phyloP scores from a whole-genome alignment of 2,888 invertebrate genomes.

The Ischnus inquisitorius region DNA sequence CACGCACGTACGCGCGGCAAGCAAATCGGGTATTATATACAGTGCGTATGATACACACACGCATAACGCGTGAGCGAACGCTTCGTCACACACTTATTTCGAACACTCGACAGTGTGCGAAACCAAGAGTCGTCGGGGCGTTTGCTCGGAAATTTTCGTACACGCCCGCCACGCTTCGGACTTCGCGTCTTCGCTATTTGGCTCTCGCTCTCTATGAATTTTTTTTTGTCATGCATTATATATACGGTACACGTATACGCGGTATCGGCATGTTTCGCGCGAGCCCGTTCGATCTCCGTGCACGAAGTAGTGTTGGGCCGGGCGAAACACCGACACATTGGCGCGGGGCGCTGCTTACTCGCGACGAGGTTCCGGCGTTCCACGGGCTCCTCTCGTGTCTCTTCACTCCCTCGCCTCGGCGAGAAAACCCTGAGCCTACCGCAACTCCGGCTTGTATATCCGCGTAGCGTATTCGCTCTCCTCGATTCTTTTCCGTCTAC shows the following conservation, averaged over 20 bases:
- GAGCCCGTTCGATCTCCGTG: conserved; percentile 4
- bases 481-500: conserved; percentile 6
- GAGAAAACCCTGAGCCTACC: conserved; percentile 58
- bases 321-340: not conserved
- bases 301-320: conserved; percentile 19
- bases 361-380: conserved; percentile 18
- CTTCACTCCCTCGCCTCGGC: conserved; percentile 16
- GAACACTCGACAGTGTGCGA: conserved; percentile 56
- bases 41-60: conserved; percentile 10
- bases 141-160: conserved; percentile 31
- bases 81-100: conserved; percentile 8
- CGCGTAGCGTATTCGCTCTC: conserved; percentile 53
- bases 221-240: conserved; percentile 11
- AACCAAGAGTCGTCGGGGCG: conserved; percentile 70
- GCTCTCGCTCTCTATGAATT: conserved; percentile 1
- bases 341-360: not conserved
- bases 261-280: conserved; percentile 10
- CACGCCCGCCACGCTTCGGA: conserved; percentile 12
- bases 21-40: conserved; percentile 74
- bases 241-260: not conserved
- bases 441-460: conserved; percentile 61
- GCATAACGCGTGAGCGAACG: conserved; percentile 6
- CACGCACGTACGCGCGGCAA: conserved; percentile 21
- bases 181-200: conserved; percentile 8
- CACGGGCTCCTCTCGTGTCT: conserved; percentile 26